Conservation (phyloP, 2,888 invertebrate species). For the Folsomia candida region DNA sequence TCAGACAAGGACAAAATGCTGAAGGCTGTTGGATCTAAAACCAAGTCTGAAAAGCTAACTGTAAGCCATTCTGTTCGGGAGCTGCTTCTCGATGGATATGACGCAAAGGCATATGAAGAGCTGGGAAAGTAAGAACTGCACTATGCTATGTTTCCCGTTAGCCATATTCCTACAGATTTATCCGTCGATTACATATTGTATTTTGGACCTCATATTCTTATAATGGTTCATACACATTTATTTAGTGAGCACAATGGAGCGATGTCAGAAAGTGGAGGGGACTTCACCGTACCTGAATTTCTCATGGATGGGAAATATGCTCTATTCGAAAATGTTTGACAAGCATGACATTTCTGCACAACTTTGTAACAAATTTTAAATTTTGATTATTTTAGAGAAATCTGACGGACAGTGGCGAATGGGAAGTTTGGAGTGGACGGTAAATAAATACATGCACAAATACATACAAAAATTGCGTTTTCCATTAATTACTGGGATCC, state of each 20-base stretch:
- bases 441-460: too few species aligned
- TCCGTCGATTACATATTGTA: too few species aligned
- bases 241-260: constrained; percentile 39
- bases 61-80: constrained; percentile 41
- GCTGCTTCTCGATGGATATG: constrained; percentile 44
- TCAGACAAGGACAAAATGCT: constrained; percentile 30
- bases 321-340: constrained; percentile 40
- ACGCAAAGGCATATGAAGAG: constrained; percentile 34
- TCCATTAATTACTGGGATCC: too few species aligned
- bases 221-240: too few species aligned
- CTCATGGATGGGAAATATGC: constrained; percentile 40
- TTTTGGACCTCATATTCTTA: too few species aligned
- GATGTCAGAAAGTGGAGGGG: constrained; percentile 22
- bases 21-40: constrained; percentile 9
- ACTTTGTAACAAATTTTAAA: not conserved
- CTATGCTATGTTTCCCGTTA: too few species aligned
- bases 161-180: too few species aligned
- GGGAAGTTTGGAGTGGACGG: constrained; percentile 39
- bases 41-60: constrained; percentile 32
- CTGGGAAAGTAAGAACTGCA: too few species aligned
- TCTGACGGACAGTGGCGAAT: constrained; percentile 39
- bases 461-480: too few species aligned
- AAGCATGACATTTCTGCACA: not conserved
- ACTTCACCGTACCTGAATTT: constrained; percentile 35
- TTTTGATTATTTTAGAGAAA: constrained; percentile 40